Evolutionary conservation across 1,140 invertebrate genomes (phyloP).

Genomic region (Pseudobourletiella spinata): DNA sequence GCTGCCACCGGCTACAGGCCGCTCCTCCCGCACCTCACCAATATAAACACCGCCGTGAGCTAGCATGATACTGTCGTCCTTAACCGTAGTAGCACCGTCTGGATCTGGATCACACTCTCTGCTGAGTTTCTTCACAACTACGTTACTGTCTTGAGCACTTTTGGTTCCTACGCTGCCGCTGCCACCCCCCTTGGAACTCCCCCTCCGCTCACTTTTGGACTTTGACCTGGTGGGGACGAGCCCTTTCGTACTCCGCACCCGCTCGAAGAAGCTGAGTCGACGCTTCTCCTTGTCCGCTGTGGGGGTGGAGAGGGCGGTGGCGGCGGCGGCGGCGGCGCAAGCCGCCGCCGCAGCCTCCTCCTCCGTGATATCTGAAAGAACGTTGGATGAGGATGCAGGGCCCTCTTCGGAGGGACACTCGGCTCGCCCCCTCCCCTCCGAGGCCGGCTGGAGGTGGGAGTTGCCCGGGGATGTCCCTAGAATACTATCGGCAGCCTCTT

Average conservation of each 20-base stretch:
- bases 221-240: background rate
- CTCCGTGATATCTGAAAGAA: conserved; percentile 1
- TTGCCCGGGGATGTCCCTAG: background rate
- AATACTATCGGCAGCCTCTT: conserved; percentile 34
- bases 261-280: background rate
- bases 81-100: background rate
- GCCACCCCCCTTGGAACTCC: too few species aligned
- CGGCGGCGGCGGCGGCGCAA: too few species aligned
- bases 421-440: too few species aligned
- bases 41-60: conserved; percentile 4
- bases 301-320: background rate
- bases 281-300: background rate
- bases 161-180: background rate
- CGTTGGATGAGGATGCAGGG: too few species aligned
- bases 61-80: background rate
- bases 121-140: too few species aligned
- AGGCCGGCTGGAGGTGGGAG: background rate
- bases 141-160: background rate
- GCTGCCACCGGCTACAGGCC: background rate
- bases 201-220: background rate
- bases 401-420: too few species aligned
- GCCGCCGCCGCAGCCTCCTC: too few species aligned
- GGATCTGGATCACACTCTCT: background rate
- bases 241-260: background rate
- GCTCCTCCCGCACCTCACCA: background rate